phyloP scores from a whole-genome alignment of 1,140 invertebrate genomes.

The Callitettix versicolor region DNA sequence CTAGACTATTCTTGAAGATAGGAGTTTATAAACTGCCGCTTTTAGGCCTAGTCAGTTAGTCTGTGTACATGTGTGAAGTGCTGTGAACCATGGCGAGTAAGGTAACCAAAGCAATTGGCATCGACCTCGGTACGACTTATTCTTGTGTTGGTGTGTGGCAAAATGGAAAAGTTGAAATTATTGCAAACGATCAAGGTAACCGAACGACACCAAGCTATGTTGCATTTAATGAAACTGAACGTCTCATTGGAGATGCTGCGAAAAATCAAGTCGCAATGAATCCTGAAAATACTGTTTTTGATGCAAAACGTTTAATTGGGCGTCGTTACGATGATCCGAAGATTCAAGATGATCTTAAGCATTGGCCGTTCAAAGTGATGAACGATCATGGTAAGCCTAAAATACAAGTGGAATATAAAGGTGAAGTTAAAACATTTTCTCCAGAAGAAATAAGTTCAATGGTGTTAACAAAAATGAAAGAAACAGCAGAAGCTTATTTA shows the following conservation, averaged over 20 bases:
- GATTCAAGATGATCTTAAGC: constrained; percentile 64
- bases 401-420: constrained; percentile 65
- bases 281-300: constrained; percentile 73
- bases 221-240: constrained; percentile 71
- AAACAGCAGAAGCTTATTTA: constrained; percentile 44
- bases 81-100: too few relatives aligned
- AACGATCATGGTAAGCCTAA: constrained; percentile 61
- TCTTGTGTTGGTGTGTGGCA: constrained; percentile 74
- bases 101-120: constrained; percentile 47
- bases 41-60: too few relatives aligned
- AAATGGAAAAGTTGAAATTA: constrained; percentile 83
- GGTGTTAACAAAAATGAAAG: constrained; percentile 48
- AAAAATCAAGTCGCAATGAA: constrained; percentile 73
- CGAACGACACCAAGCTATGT: constrained; percentile 85
- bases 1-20: too few relatives aligned
- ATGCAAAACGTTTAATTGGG: constrained; percentile 71
- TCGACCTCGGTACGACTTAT: constrained; percentile 69
- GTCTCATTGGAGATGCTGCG: constrained; percentile 59
- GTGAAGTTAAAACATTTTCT: constrained; percentile 59
- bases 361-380: constrained; percentile 69
- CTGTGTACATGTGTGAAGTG: too few relatives aligned
- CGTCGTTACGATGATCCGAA: constrained; percentile 61
- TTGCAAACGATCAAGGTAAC: constrained; percentile 91
- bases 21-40: too few relatives aligned
- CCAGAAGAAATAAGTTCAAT: constrained; percentile 83